phyloP scores from a whole-genome alignment of 2,797 vertebrate species.

The Helostoma temminkii region DNA sequence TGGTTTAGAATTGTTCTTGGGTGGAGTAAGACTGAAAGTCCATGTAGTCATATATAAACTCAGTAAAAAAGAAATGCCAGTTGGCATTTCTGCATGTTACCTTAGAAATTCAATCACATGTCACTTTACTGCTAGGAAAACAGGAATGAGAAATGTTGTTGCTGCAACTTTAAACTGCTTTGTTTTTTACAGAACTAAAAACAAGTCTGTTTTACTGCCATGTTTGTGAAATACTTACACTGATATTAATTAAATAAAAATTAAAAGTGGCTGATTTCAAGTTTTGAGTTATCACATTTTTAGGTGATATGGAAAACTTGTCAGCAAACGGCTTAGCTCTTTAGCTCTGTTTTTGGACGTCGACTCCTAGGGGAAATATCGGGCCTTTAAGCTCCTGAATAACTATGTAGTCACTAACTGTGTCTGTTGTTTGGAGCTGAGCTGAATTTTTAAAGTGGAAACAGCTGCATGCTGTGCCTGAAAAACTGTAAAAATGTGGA shows the following conservation, averaged over 20 bases:
- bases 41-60: no score
- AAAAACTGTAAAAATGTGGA: neutral
- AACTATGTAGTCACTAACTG: neutral
- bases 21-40: constrained; percentile 15
- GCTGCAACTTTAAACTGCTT: neutral
- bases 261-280: neutral
- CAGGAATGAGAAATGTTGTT: neutral
- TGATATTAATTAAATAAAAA: neutral
- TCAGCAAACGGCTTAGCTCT: neutral
- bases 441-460: neutral
- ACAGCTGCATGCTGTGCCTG: neutral
- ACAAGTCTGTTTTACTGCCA: neutral
- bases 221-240: neutral
- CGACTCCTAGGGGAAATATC: neutral
- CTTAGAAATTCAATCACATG: neutral
- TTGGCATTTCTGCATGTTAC: no score
- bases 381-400: constrained; percentile 11
- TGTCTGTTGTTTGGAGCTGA: neutral
- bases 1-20: constrained; percentile 22
- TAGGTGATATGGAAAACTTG: neutral
- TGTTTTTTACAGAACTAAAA: neutral
- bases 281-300: no score
- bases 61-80: no score
- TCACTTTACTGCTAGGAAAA: neutral
- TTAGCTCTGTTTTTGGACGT: neutral